These are phyloP conservation scores for Drosophila gaucha DNA, from an alignment of 2,888 invertebrate species.

Conservation along the genomic window DNA sequence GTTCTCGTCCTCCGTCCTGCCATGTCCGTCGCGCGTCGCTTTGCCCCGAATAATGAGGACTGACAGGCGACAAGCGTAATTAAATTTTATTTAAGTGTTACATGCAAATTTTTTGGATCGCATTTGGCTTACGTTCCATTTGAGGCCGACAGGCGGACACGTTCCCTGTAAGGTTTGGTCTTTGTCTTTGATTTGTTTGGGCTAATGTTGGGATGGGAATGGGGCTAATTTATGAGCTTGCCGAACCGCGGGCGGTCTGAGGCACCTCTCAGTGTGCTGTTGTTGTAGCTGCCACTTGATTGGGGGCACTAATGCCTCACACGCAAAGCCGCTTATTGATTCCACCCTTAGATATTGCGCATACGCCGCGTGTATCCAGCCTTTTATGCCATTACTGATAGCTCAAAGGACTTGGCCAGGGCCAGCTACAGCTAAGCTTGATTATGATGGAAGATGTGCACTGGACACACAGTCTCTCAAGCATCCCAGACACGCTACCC, in stretches of 20 bases:
- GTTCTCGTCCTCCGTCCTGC: not conserved
- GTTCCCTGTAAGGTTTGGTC: constrained; percentile 20
- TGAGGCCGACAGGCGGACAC: constrained; percentile 21
- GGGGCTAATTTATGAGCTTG: constrained; percentile 66
- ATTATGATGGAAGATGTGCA: constrained; percentile 65
- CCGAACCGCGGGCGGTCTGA: constrained; percentile 54
- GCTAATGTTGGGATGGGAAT: constrained; percentile 12
- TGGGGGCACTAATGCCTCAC: constrained; percentile 42
- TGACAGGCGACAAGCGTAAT: constrained; percentile 83
- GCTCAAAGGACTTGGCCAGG: constrained; percentile 9
- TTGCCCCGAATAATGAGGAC: constrained; percentile 75
- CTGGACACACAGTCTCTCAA: constrained; percentile 28
- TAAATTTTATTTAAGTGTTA: constrained; percentile 83
- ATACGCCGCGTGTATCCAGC: constrained; percentile 48
- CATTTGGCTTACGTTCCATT: constrained; percentile 23
- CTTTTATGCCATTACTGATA: constrained; percentile 19
- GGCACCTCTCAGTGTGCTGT: not conserved
- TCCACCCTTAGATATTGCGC: constrained; percentile 46
- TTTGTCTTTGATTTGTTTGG: constrained; percentile 55
- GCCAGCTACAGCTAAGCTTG: constrained; percentile 28
- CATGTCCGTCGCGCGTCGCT: constrained; percentile 6
- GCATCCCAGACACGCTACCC: not conserved
- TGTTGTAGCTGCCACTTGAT: constrained; percentile 28
- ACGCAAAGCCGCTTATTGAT: constrained; percentile 53
- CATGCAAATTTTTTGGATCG: constrained; percentile 74